These are phyloP conservation scores for Tychaedon coryphoeus DNA, from an alignment of 2,113 vertebrate genomes.

Conservation along the genomic window DNA sequence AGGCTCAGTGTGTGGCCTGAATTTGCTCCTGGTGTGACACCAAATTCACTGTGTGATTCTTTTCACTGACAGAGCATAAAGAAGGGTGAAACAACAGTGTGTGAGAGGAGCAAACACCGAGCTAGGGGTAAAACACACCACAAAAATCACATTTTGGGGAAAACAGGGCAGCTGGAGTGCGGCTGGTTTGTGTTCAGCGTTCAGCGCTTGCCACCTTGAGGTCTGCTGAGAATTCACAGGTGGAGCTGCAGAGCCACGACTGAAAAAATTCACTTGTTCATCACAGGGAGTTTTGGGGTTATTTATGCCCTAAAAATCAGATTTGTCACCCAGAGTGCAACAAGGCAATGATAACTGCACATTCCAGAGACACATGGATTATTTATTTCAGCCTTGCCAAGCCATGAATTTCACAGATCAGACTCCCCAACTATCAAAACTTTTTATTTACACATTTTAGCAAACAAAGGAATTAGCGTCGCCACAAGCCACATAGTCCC, in stretches of 20 bases:
- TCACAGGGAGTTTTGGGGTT: background rate
- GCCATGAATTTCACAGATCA: background rate
- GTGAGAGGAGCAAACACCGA: background rate
- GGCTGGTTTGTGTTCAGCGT: background rate
- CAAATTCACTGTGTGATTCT: background rate
- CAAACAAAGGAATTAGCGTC: background rate
- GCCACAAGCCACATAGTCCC: background rate
- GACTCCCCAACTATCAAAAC: background rate
- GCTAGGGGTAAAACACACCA: accelerated
- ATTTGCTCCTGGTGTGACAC: accelerated
- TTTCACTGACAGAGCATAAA: background rate
- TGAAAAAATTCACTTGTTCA: background rate
- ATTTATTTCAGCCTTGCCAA: background rate
- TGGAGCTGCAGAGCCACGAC: accelerated
- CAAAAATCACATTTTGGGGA: background rate
- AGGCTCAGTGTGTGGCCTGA: background rate
- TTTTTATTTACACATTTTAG: background rate
- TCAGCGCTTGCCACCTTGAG: slow-evolving; percentile 73
- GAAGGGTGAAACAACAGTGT: background rate
- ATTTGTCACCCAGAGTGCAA: background rate
- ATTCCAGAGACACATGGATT: accelerated
- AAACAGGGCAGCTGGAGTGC: background rate
- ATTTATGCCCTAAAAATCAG: background rate
- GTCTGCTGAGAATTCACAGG: slow-evolving; percentile 12
- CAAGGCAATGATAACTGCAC: accelerated